These are phyloP conservation scores for Glyphotaelius pellucidus DNA, from an alignment of 2,888 invertebrate genomes.

Conservation along the genomic window DNA sequence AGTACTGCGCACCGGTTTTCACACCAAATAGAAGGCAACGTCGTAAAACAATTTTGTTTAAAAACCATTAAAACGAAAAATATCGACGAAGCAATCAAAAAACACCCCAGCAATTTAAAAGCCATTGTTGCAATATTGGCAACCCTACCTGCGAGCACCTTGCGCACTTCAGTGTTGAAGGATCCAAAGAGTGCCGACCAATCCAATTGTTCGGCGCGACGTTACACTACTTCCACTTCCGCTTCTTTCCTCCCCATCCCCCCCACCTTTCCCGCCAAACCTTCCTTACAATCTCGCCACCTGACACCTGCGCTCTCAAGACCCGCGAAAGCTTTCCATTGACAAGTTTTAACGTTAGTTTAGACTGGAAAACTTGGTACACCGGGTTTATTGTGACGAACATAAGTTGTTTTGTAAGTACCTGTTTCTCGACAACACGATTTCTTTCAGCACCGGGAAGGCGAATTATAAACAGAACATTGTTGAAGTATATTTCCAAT, in stretches of 20 bases:
- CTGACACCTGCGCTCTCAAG: conserved; percentile 49
- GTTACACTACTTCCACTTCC: conserved; percentile 33
- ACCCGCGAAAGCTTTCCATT: conserved; percentile 22
- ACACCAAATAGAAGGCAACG: too few relatives aligned
- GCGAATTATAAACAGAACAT: background rate
- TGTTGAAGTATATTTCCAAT: too few relatives aligned
- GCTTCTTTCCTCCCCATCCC: background rate
- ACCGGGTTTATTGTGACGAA: conserved; percentile 10
- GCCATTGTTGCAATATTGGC: background rate
- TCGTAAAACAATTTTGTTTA: too few relatives aligned
- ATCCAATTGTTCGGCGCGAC: conserved; percentile 54
- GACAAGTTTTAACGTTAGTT: conserved; percentile 35
- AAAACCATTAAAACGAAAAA: background rate
- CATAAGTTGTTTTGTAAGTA: conserved; percentile 20
- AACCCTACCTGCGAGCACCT: conserved; percentile 25
- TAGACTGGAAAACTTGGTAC: conserved; percentile 11
- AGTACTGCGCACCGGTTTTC: too few relatives aligned
- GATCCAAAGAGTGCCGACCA: conserved; percentile 46
- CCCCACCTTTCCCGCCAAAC: background rate
- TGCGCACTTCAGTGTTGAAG: conserved; percentile 52
- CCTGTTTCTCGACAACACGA: background rate
- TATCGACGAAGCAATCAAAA: background rate
- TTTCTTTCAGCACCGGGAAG: background rate
- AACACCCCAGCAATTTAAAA: background rate
- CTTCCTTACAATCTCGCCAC: background rate